phyloP scores from a whole-genome alignment of 2,888 invertebrate genomes.

The Lysandra coridon region DNA sequence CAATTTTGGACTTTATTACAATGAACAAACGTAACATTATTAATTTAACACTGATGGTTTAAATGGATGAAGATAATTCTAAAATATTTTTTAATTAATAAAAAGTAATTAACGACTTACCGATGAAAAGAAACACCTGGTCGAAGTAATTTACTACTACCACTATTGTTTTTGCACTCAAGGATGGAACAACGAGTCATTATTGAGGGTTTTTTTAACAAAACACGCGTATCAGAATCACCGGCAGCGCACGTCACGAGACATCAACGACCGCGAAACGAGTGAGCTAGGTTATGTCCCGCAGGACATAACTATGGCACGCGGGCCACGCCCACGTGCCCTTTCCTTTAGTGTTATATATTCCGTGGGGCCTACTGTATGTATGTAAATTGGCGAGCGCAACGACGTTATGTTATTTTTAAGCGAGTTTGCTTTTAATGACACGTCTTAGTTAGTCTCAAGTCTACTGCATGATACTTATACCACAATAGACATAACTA shows the following conservation, averaged over 20 bases:
- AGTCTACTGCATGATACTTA: too few species aligned
- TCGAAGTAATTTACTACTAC: not conserved
- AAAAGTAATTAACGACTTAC: conserved; percentile 1
- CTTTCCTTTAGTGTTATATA: too few species aligned
- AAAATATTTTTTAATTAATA: not conserved
- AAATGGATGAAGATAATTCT: not conserved
- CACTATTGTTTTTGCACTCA: conserved; percentile 5
- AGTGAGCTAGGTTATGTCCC: not conserved
- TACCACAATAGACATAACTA: too few species aligned
- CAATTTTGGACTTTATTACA: not conserved
- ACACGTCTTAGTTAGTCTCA: too few species aligned
- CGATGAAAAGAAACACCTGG: conserved; percentile 5
- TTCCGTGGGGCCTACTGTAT: too few species aligned
- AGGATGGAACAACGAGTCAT: not conserved
- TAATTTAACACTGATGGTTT: not conserved
- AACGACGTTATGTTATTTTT: too few species aligned
- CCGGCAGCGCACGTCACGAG: not conserved
- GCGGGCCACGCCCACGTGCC: too few species aligned
- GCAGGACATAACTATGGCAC: not conserved
- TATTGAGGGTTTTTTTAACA: not conserved
- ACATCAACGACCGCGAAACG: not conserved
- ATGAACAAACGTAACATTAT: not conserved
- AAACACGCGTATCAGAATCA: not conserved
- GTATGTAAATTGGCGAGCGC: too few species aligned
- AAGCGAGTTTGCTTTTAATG: too few species aligned